These are phyloP conservation scores for Tarsius wallacei DNA, from an alignment of 2,797 vertebrate genomes.

Conservation along the genomic window DNA sequence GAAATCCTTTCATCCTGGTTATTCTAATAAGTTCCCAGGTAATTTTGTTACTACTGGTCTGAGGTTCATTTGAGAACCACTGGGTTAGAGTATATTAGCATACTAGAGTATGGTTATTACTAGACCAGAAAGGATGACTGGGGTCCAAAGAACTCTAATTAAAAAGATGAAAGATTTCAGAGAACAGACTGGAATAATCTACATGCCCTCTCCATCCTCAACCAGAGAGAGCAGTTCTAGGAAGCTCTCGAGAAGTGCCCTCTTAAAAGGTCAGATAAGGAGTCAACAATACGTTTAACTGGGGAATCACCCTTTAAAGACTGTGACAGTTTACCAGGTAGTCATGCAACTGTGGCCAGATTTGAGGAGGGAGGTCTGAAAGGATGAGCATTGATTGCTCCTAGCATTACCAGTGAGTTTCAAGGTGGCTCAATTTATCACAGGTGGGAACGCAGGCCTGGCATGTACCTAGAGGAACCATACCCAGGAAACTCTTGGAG, in stretches of 20 bases:
- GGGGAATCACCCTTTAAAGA: constrained; percentile 68
- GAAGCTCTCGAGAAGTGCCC: constrained; percentile 69
- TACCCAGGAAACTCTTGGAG: neutral
- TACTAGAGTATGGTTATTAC: neutral
- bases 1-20: constrained; percentile 1
- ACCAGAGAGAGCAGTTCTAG: constrained; percentile 69
- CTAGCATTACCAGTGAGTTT: constrained; percentile 17
- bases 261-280: constrained; percentile 78
- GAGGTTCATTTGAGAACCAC: neutral
- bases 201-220: neutral
- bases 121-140: neutral
- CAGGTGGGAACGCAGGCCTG: neutral
- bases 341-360: neutral
- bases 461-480: neutral
- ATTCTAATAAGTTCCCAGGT: constrained; percentile 24
- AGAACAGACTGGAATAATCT: constrained; percentile 69
- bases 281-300: constrained; percentile 44
- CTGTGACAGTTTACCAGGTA: neutral
- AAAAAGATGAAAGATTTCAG: constrained; percentile 66
- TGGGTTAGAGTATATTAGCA: neutral
- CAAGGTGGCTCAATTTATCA: neutral
- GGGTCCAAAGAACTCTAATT: constrained; percentile 35
- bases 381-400: neutral
- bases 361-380: neutral
- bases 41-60: neutral